Evolutionary conservation across 1,140 invertebrate species (phyloP).

Genomic region (Bombus ignitus): DNA sequence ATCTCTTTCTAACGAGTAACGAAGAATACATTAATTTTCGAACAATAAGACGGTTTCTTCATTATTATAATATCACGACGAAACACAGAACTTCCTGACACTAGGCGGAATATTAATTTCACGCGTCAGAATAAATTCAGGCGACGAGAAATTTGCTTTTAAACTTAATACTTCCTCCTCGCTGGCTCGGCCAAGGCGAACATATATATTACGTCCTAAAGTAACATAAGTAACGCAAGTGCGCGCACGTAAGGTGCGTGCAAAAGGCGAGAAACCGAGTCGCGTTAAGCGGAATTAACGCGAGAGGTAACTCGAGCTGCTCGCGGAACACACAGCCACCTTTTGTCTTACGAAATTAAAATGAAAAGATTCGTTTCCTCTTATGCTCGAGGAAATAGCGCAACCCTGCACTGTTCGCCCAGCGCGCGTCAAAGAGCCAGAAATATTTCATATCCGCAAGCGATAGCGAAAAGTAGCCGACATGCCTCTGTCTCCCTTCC

Average conservation of each 20-base stretch:
- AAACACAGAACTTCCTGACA: background rate
- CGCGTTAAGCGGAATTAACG: conserved; percentile 64
- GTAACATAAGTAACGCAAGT: conserved; percentile 60
- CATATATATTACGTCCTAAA: conserved; percentile 51
- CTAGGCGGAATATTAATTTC: conserved; percentile 28
- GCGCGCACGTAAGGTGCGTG: conserved; percentile 52
- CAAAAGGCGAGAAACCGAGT: conserved; percentile 56
- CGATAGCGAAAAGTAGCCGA: background rate
- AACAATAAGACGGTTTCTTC: background rate
- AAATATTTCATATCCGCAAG: background rate
- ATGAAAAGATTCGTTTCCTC: conserved; percentile 39
- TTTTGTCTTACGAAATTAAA: conserved; percentile 58
- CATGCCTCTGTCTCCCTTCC: background rate
- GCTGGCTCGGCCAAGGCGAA: conserved; percentile 23
- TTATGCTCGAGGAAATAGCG: background rate
- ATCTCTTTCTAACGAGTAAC: background rate
- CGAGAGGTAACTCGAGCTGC: conserved; percentile 48
- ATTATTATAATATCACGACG: background rate
- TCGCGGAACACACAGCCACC: conserved; percentile 8
- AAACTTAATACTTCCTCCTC: conserved; percentile 64
- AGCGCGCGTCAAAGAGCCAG: background rate
- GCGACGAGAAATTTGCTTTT: conserved; percentile 39
- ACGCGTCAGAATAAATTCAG: conserved; percentile 31
- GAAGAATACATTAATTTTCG: background rate
- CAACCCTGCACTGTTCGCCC: background rate